Percentiles rank a stretch among this genome's conserved stretches.
phyloP scores from a whole-genome alignment of 2,797 vertebrate genomes.

The Myotis daubentonii region DNA sequence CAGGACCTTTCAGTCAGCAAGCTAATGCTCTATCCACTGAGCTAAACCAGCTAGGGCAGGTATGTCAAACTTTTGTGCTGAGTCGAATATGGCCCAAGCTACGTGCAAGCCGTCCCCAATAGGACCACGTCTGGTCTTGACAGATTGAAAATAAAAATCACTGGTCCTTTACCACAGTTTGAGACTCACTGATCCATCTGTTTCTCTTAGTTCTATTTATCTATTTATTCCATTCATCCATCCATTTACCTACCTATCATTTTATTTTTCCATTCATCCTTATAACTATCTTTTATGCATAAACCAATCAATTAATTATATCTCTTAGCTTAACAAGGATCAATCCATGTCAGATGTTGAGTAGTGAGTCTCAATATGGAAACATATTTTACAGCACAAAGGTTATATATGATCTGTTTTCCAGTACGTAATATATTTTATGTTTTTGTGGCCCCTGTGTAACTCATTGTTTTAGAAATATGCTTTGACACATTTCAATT shows the following conservation, averaged over 20 bases:
- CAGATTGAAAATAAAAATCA: neutral
- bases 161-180: neutral
- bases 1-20: no score
- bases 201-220: neutral
- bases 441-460: neutral
- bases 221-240: neutral
- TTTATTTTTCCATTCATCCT: neutral
- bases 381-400: neutral
- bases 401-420: neutral
- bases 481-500: neutral
- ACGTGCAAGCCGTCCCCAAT: neutral
- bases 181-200: neutral
- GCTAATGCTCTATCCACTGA: no score
- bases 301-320: neutral
- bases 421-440: neutral
- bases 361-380: neutral
- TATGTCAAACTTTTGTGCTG: neutral
- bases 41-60: neutral
- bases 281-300: neutral
- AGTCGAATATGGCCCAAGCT: neutral
- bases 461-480: constrained; percentile 42
- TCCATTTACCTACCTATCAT: neutral
- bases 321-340: neutral
- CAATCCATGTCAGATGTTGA: neutral
- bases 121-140: neutral